Conservation (phyloP, 1,140 invertebrate species). For the Bombus vancouverensis region DNA sequence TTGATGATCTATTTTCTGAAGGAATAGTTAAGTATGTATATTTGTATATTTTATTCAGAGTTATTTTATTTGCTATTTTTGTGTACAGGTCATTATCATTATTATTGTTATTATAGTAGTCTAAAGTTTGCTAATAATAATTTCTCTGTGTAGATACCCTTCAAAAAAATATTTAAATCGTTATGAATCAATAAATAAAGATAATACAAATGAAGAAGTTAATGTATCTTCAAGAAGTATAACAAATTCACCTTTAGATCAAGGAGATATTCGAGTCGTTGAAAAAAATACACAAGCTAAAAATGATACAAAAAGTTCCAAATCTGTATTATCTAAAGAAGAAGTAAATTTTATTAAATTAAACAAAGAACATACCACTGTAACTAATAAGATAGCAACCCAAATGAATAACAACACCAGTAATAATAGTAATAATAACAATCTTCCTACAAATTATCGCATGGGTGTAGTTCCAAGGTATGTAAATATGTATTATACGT, state of each 20-base stretch:
- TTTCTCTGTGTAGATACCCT: slow-evolving; percentile 50
- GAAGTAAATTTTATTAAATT: slow-evolving; percentile 63
- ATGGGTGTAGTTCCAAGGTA: slow-evolving; percentile 81
- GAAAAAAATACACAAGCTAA: slow-evolving; percentile 18
- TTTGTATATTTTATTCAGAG: background rate
- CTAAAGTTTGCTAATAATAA: background rate
- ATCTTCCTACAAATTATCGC: slow-evolving; percentile 71
- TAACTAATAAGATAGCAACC: slow-evolving; percentile 66
- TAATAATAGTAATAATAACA: slow-evolving; percentile 4
- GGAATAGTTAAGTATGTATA: slow-evolving; percentile 71
- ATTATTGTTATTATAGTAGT: background rate
- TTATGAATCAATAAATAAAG: slow-evolving; percentile 28
- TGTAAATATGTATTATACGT: slow-evolving; percentile 49
- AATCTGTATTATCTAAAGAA: slow-evolving; percentile 35
- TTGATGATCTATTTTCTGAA: slow-evolving; percentile 69
- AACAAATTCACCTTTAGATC: slow-evolving; percentile 47
- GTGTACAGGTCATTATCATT: background rate
- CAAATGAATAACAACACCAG: slow-evolving; percentile 62
- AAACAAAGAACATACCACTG: slow-evolving; percentile 63
- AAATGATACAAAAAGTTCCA: slow-evolving; percentile 28
- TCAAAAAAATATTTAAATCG: slow-evolving; percentile 42
- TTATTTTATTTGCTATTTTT: background rate
- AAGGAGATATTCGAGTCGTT: slow-evolving; percentile 44
- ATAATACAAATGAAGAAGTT: slow-evolving; percentile 18
- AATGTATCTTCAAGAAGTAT: slow-evolving; percentile 13